Evolutionary conservation across 2,888 invertebrate genomes (phyloP), one percentile per base, ranked within the genome.

Genomic region (Masnerella sp.): DNA sequence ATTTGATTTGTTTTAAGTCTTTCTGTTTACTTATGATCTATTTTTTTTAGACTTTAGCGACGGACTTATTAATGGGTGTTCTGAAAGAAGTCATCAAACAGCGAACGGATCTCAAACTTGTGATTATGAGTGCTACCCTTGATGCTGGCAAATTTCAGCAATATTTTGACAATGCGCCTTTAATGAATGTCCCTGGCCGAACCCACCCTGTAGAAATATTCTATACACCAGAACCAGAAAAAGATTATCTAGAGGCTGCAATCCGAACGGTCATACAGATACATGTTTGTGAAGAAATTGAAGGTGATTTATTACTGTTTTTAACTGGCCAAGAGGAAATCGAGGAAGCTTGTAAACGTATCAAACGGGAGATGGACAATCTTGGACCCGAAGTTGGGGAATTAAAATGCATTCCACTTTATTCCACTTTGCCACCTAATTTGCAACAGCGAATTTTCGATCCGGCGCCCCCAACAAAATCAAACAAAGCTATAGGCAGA

Each of bases 81-180:
- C 88, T 97, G 0, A 98, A 99, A 87, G 99, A 99, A 89, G 98
- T 99, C 0, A 95, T 95, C 5, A 95, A 95, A 77, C 97, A 98
- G 81, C 90, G 99, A 17, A 88, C 91, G 0, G 99, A 99, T 87
- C 90, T 99, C 62, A 99, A 99, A 88, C 90, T 99, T 62, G 97
- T 99, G 73, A 96, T 99, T 82, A 99, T 99, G 99, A 98, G 98
- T 73, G 99, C 99, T 0, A 99, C 99, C 0, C 89, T 99, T 22
- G 99, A 99, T 88, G 99, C 99, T 43, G 99, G 99, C 3, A 99
- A 99, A 88, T 99, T 99, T 88, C 98, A 99, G 89, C 95, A 96
- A 86, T 99, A 99, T 87, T 99, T 99, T 86, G 99, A 98, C 81
- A 96, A 97, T 86, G 99, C 99, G 0, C 99, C 99, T 0, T 88